Evolutionary conservation across 2,888 invertebrate species (phyloP), one percentile per base, ranked within the genome.

Genomic region (Andrena chrysosceles): DNA sequence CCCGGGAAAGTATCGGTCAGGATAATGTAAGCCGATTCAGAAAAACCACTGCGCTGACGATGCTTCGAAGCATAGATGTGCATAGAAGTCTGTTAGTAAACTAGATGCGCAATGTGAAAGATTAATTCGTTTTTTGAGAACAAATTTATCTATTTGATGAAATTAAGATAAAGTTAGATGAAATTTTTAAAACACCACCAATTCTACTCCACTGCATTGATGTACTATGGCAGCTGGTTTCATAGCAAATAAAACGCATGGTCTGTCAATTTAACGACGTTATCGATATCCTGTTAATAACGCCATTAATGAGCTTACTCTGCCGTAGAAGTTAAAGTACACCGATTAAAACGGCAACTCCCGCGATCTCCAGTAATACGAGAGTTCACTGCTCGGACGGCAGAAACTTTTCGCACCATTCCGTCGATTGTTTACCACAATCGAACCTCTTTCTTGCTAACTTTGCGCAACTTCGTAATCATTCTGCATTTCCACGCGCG

Each of bases 1-100:
- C 10, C 26, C 59, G 7, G 16, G 71, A 35, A 77, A 81, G 85
- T 88, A 75, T 81, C 42, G 70, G 77, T 81, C 68, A 56, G 26
- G 71, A 69, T 75, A 76, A 73, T 80, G 72, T 63, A 74, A 70
- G 31, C 8, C 62, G 71, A 76, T 66, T 20, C 48, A 49, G n/a
- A 66, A 56, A 72, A 76, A 60, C 42, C 26, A 56, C 31, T 59
- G 52, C 20, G 13, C 26, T 31, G 29, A 35, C 29, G 7, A 10
- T 20, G 4, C 26, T 63, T 16, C 26, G 13, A 64, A 1, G 26
- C 16, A 7, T 20, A 2, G 20, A 8, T 6, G 23, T 23, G 26
- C 10, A 26, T 10, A 10, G 54, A 10, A 20, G 3, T 26, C 54
- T 56, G 42, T 16, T 42, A 16, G 42, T 4, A 42, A 42, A 16